Percentiles rank a stretch among this genome's conserved stretches.
Conservation (phyloP, 2,797 vertebrate genomes). For the Hemitrygon akajei region DNA sequence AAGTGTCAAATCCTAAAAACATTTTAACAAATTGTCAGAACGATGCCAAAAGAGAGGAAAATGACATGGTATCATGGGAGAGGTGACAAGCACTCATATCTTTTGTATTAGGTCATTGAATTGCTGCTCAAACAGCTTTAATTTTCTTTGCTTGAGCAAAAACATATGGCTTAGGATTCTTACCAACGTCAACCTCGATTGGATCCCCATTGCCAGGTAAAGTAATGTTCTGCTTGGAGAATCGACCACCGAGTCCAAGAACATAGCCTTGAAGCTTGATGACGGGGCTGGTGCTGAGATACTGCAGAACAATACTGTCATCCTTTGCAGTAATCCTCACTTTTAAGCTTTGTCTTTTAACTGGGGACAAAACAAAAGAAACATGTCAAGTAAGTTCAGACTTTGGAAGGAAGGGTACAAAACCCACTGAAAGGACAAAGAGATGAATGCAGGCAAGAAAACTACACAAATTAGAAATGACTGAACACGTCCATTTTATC, state of each 20-base stretch:
- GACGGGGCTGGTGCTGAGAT: conserved; percentile 67
- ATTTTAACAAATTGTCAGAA: not conserved
- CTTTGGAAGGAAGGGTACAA: not conserved
- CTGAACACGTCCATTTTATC: not conserved
- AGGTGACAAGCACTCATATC: not conserved
- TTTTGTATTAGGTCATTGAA: conserved; percentile 2
- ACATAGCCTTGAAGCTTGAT: conserved; percentile 85
- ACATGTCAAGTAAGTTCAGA: not conserved
- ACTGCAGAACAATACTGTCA: conserved; percentile 83
- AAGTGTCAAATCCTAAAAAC: not conserved
- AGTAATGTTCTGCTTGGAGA: conserved; percentile 84
- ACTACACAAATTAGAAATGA: not conserved
- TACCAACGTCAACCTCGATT: conserved; percentile 81
- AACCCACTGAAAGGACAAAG: not conserved
- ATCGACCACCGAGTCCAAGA: conserved; percentile 84
- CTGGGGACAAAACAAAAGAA: conserved; percentile 51
- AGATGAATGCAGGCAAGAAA: not conserved
- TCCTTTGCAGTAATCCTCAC: conserved; percentile 83
- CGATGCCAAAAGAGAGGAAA: not conserved
- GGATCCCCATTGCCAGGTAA: conserved; percentile 76
- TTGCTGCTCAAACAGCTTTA: not conserved
- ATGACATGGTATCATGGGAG: not conserved
- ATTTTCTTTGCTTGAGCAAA: conserved; percentile 12
- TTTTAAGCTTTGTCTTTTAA: conserved; percentile 78
- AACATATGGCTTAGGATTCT: conserved; percentile 43